phyloP scores from a whole-genome alignment of 1,140 invertebrate species.

The Calliopsis andreniformis region DNA sequence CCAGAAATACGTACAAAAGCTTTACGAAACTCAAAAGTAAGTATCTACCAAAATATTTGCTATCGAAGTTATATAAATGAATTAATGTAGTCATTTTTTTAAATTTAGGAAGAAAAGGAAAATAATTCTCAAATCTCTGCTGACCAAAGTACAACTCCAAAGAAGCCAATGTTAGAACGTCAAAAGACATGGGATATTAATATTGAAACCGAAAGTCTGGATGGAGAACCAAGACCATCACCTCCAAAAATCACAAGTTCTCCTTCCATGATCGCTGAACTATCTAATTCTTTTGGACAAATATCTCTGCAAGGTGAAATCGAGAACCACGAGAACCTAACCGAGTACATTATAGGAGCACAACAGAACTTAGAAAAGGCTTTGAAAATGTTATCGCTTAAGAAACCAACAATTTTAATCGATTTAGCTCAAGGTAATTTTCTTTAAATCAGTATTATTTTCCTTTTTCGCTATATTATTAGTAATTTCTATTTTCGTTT shows the following conservation, averaged over 20 bases:
- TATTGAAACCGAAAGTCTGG: neutral
- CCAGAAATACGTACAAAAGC: conserved; percentile 16
- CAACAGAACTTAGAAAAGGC: conserved; percentile 26
- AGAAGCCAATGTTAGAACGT: neutral
- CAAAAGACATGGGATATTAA: conserved; percentile 37
- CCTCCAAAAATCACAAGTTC: conserved; percentile 22
- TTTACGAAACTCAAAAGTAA: neutral
- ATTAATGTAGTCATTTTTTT: neutral
- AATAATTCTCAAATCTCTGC: neutral
- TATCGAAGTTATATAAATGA: too few relatives aligned
- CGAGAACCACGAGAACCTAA: neutral
- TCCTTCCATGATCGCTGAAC: neutral
- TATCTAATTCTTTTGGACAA: conserved; percentile 18
- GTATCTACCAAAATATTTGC: neutral
- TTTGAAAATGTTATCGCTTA: neutral
- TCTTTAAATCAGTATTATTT: neutral
- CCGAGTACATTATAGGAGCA: conserved; percentile 16
- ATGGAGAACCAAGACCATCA: conserved; percentile 1
- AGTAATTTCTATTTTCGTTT: too few relatives aligned
- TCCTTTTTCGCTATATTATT: neutral
- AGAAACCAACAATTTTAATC: neutral
- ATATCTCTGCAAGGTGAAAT: conserved; percentile 5
- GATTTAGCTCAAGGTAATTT: conserved; percentile 16
- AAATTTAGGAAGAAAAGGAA: neutral
- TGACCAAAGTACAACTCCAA: neutral